A percentile compares a stretch with the other conserved stretches of the same genome.
Evolutionary conservation across 2,797 vertebrate genomes (phyloP).

Genomic region (Schizothorax lantsangensis): DNA sequence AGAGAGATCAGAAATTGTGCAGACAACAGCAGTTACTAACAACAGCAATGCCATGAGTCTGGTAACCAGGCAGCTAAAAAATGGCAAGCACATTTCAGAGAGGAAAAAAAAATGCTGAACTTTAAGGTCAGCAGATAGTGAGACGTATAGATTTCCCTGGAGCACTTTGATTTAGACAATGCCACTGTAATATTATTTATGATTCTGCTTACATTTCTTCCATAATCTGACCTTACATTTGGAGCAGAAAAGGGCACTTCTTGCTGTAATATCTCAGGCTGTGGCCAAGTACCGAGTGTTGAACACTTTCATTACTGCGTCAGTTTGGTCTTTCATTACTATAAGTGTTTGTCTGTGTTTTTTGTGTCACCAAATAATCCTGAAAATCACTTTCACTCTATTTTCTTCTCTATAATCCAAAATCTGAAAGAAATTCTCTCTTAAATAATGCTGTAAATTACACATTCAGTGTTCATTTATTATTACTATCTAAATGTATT

Average conservation of each 20-base stretch:
- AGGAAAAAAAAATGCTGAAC: constrained; percentile 17
- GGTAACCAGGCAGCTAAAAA: constrained; percentile 26
- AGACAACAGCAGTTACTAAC: constrained; percentile 40
- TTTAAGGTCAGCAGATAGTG: constrained; percentile 41
- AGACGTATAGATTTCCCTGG: constrained; percentile 37
- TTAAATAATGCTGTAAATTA: not conserved
- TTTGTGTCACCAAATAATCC: not conserved
- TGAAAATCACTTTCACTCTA: not conserved
- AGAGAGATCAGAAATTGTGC: constrained; percentile 31
- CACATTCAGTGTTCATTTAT: not conserved
- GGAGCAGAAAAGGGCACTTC: constrained; percentile 32
- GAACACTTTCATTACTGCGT: not conserved
- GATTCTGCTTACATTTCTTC: constrained; percentile 32
- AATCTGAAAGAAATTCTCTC: not conserved
- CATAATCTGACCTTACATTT: constrained; percentile 36
- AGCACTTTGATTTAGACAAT: constrained; percentile 45
- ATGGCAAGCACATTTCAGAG: constrained; percentile 21
- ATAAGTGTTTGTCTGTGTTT: not conserved
- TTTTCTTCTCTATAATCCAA: not conserved
- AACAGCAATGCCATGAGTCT: constrained; percentile 32
- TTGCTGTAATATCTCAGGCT: constrained; percentile 52
- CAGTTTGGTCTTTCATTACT: not conserved
- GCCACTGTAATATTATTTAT: constrained; percentile 27
- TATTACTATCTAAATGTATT: not conserved
- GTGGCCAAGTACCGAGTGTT: constrained; percentile 14